These are phyloP conservation scores for Sardina pilchardus DNA, from an alignment of 2,113 vertebrate species.

Conservation along the genomic window DNA sequence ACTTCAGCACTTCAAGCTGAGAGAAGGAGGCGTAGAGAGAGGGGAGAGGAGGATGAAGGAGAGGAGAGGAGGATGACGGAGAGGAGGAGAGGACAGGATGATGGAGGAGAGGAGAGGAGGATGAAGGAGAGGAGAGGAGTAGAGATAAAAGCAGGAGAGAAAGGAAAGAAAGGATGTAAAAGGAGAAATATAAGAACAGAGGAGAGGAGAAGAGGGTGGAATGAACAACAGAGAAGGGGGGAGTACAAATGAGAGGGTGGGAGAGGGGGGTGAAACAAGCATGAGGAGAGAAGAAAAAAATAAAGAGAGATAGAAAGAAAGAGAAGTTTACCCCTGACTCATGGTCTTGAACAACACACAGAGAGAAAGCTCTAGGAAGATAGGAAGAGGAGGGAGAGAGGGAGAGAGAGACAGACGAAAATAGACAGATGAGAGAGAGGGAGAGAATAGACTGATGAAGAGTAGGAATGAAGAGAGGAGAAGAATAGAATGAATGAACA, in stretches of 20 bases:
- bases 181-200: neutral
- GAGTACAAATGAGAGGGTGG: neutral
- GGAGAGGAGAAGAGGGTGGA: neutral
- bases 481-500: too few species aligned
- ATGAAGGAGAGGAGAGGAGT: constrained; percentile 11
- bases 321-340: too few species aligned
- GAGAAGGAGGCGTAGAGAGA: neutral
- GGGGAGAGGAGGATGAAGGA: neutral
- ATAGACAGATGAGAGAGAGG: neutral
- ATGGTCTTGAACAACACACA: too few species aligned
- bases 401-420: neutral
- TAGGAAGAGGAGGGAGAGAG: too few species aligned
- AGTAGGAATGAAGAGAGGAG: too few species aligned
- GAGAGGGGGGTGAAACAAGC: neutral
- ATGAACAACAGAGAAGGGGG: neutral
- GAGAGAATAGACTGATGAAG: too few species aligned
- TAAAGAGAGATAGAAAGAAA: neutral
- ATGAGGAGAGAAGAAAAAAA: neutral
- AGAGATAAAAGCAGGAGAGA: too few species aligned
- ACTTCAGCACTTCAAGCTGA: constrained; percentile 25
- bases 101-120: neutral
- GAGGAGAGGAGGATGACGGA: too few species aligned
- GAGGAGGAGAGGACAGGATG: neutral
- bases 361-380: neutral
- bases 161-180: neutral